Base-by-base conservation (phyloP, 2,888 invertebrate genomes). In the Lasioglossum vierecki region DNA sequence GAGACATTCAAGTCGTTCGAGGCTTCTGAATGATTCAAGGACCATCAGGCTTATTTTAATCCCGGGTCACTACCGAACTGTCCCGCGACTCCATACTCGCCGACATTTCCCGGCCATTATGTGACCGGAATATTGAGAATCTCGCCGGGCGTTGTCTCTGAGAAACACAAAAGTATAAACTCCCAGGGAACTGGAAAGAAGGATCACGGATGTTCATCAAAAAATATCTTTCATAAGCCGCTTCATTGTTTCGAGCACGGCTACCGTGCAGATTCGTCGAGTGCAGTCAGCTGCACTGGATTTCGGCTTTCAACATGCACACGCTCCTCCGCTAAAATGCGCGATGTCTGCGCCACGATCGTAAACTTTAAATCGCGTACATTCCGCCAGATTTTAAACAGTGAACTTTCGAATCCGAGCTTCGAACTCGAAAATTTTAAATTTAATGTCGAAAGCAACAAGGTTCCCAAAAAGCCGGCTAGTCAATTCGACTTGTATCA, bases 31-130 rank as follows among this genome's bases (percentile, higher is more conserved):
- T 70, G 41, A 70, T 70, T 70, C 70, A 4, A 70, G 8, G 41
- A 41, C 70, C 70, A n/a, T 70, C 70, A 70, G 70, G 70, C 41
- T 70, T 70, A 70, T 41, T 70, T 70, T 70, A 70, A 70, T 70
- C 41, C 70, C 70, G 41, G 77, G 70, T 70, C 70, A 70, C 70
- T 70, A 3, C 41, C 39, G 41, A 41, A 70, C 0, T 70, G n/a
- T 70, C 70, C n/a, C n/a, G n/a, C 39, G 70, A 11, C 41, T 70
- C 11, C 70, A 70, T 70, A 70, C 5, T 70, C 70, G 22, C n/a
- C 2, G 57, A 70, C n/a, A 41, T 41, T 41, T 18, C 11, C 3
- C n/a, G n/a, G n/a, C 4, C 68, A n/a, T 66, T 66, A 18, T 66
- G 9, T 30, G 35, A 18, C 66, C 39, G 8, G 39, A 4, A 11